Evolutionary conservation across 2,888 invertebrate genomes (phyloP).

Genomic region (Andrena praecox): DNA sequence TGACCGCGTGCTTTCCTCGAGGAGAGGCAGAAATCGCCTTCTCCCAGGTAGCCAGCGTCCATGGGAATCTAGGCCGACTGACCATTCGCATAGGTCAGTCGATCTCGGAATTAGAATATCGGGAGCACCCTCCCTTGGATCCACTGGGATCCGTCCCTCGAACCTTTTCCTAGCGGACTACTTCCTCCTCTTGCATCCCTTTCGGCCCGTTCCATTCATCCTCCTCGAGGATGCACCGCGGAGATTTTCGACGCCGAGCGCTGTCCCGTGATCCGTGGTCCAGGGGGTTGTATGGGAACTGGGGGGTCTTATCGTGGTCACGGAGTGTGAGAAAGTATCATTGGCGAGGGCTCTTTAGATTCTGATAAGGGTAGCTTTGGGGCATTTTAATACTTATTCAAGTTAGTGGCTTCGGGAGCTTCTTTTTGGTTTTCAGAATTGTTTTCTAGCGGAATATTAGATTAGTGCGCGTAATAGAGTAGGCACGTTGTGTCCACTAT

Average conservation of each 20-base stretch:
- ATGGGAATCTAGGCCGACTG: slow-evolving; percentile 79
- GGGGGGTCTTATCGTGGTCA: slow-evolving; percentile 11
- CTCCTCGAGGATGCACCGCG: background rate
- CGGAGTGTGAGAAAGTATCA: slow-evolving; percentile 10
- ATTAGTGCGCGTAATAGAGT: too few species aligned
- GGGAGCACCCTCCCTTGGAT: slow-evolving; percentile 41
- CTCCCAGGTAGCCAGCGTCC: slow-evolving; percentile 75
- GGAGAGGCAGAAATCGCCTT: slow-evolving; percentile 37
- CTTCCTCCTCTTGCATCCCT: slow-evolving; percentile 17
- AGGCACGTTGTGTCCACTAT: background rate
- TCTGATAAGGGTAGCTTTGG: background rate
- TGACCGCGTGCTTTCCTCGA: slow-evolving; percentile 28
- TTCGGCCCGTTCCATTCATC: background rate
- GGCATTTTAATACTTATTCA: too few species aligned
- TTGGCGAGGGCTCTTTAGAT: background rate
- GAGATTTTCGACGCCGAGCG: too few species aligned
- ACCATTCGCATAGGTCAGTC: slow-evolving; percentile 71
- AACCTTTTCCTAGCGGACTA: background rate
- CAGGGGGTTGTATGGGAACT: slow-evolving; percentile 44
- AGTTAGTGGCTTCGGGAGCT: too few species aligned
- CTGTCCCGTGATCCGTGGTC: slow-evolving; percentile 3
- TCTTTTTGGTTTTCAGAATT: too few species aligned
- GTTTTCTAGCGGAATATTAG: too few species aligned
- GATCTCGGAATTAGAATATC: slow-evolving; percentile 72
- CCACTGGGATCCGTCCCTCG: background rate